A percentile compares a stretch with the other conserved stretches of the same genome.
phyloP scores from a whole-genome alignment of 2,113 vertebrate species.

The Nothobranchius kuhntae region DNA sequence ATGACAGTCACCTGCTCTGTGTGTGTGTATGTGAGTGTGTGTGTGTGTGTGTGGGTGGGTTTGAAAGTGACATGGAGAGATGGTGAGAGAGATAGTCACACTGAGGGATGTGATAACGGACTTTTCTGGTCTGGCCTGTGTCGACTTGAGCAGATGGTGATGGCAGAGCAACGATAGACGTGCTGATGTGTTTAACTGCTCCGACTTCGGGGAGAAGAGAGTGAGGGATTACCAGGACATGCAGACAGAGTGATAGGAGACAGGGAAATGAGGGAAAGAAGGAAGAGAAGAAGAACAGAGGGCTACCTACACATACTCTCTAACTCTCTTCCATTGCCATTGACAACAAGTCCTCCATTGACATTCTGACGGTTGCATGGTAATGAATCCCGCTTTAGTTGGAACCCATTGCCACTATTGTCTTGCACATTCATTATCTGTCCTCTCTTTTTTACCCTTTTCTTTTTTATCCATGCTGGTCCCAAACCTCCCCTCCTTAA shows the following conservation, averaged over 20 bases:
- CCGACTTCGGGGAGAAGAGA: slow-evolving; percentile 35
- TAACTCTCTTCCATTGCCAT: slow-evolving; percentile 68
- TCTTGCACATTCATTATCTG: slow-evolving; percentile 47
- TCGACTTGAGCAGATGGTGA: slow-evolving; percentile 51
- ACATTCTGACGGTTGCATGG: slow-evolving; percentile 68
- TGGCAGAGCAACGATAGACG: slow-evolving; percentile 68
- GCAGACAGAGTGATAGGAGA: background rate
- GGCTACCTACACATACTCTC: slow-evolving; percentile 51
- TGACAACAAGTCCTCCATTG: slow-evolving; percentile 61
- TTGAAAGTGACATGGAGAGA: slow-evolving; percentile 54
- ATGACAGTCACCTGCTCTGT: slow-evolving; percentile 32
- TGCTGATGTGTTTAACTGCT: slow-evolving; percentile 74
- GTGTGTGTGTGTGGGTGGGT: slow-evolving; percentile 25
- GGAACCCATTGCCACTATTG: slow-evolving; percentile 40
- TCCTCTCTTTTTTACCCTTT: slow-evolving; percentile 24
- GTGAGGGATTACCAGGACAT: slow-evolving; percentile 21
- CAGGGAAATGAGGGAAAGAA: background rate
- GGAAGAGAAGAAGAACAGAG: background rate
- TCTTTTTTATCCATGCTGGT: slow-evolving; percentile 21
- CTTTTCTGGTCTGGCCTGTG: slow-evolving; percentile 76
- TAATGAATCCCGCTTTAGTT: slow-evolving; percentile 70
- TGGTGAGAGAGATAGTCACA: slow-evolving; percentile 61
- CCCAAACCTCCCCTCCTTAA: background rate
- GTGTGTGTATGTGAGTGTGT: background rate
- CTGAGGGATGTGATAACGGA: slow-evolving; percentile 74